Percentiles rank a stretch among this genome's conserved stretches.
Evolutionary conservation across 2,888 invertebrate species (phyloP).

Genomic region (Lochmaea capreae): DNA sequence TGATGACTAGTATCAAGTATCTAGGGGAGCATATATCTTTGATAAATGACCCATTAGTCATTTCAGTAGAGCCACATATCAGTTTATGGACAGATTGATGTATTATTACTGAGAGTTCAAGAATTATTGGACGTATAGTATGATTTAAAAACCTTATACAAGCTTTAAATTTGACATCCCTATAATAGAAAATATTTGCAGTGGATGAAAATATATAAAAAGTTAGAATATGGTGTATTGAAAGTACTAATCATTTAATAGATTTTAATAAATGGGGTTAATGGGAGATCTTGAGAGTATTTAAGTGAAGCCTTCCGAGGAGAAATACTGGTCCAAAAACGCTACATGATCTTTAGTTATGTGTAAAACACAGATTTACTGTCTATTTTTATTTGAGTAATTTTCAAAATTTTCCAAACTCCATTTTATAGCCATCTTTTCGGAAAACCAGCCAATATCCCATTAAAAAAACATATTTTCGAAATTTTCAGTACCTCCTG

Average conservation of each 20-base stretch:
- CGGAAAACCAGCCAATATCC: too few species aligned
- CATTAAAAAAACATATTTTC: too few species aligned
- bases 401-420: too few species aligned
- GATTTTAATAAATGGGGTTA: not conserved
- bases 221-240: not conserved
- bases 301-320: too few species aligned
- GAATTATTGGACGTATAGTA: slow-evolving; percentile 37
- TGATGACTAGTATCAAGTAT: slow-evolving; percentile 46
- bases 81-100: slow-evolving; percentile 46
- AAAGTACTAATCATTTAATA: not conserved
- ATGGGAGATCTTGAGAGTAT: not conserved
- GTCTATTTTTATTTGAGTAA: too few species aligned
- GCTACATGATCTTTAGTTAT: too few species aligned
- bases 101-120: slow-evolving; percentile 38
- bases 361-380: too few species aligned
- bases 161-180: slow-evolving; percentile 16
- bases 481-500: too few species aligned
- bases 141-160: slow-evolving; percentile 29
- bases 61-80: slow-evolving; percentile 40
- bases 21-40: slow-evolving; percentile 43
- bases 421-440: too few species aligned
- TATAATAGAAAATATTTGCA: slow-evolving; percentile 4
- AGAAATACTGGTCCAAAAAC: too few species aligned
- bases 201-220: not conserved
- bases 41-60: slow-evolving; percentile 38